Evolutionary conservation across 2,797 vertebrate species (phyloP).

Genomic region (Sparus aurata): DNA sequence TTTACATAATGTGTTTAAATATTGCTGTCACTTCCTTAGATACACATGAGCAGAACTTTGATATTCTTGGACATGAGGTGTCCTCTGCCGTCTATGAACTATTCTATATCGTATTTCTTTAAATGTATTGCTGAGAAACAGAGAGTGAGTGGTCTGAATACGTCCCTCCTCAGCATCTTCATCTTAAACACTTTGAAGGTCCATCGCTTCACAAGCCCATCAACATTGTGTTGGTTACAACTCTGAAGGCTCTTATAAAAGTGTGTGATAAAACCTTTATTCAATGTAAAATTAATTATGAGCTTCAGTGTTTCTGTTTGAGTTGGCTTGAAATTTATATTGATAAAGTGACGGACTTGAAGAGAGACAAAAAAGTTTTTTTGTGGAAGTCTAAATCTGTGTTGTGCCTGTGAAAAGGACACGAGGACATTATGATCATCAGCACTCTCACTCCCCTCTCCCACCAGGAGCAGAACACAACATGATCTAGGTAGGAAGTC

Average conservation of each 20-base stretch:
- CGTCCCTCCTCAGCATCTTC: not conserved
- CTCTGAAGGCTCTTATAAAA: not conserved
- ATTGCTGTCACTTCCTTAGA: too few relatives aligned
- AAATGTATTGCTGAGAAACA: not conserved
- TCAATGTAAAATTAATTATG: not conserved
- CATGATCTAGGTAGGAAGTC: not conserved
- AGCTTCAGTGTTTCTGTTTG: not conserved
- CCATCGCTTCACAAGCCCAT: too few relatives aligned
- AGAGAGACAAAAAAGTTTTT: not conserved
- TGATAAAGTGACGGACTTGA: not conserved
- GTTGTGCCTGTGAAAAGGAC: not conserved
- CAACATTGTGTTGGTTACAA: not conserved
- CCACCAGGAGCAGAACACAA: not conserved
- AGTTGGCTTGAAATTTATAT: not conserved
- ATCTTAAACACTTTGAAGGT: not conserved
- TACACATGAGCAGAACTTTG: too few relatives aligned
- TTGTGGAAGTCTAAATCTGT: not conserved
- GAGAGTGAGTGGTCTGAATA: not conserved
- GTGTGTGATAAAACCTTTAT: not conserved
- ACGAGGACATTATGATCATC: not conserved
- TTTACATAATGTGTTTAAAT: too few relatives aligned
- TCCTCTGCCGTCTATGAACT: not conserved
- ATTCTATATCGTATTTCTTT: slow-evolving; percentile 7
- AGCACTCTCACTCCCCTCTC: not conserved
- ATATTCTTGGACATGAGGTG: not conserved